phyloP scores from a whole-genome alignment of 2,888 invertebrate species.

The Neocrepidodera transversa region DNA sequence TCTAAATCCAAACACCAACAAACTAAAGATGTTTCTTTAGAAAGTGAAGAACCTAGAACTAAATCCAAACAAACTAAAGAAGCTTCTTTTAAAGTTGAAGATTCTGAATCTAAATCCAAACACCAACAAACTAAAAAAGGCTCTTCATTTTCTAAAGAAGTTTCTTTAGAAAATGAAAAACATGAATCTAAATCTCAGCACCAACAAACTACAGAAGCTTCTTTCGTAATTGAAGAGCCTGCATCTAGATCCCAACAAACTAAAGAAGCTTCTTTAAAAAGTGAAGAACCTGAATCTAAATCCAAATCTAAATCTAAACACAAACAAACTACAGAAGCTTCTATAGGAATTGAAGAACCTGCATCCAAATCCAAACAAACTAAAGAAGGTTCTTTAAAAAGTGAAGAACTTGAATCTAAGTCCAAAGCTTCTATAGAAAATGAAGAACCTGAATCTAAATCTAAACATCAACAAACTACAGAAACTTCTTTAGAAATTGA shows the following conservation, averaged over 20 bases:
- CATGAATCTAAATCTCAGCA: background rate
- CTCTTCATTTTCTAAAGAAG: no score
- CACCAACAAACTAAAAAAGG: background rate
- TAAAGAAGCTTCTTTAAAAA: background rate
- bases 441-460: no score
- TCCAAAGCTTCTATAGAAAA: no score
- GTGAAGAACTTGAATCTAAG: background rate
- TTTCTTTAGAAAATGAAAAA: no score
- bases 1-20: background rate
- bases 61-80: no score
- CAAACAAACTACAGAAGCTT: no score
- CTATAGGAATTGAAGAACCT: background rate
- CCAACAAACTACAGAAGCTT: no score
- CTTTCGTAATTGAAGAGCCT: background rate
- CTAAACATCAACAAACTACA: no score
- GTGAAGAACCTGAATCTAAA: constrained; percentile 5
- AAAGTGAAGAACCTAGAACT: constrained; percentile 1
- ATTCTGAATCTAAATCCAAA: background rate
- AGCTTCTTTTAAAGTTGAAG: no score
- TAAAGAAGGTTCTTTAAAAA: no score
- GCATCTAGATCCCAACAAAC: background rate
- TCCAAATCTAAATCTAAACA: no score
- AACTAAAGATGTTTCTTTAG: background rate
- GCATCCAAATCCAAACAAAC: background rate
- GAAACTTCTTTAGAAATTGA: no score